Conservation (phyloP, 2,797 vertebrate species). For the Sebastes flavidus region DNA sequence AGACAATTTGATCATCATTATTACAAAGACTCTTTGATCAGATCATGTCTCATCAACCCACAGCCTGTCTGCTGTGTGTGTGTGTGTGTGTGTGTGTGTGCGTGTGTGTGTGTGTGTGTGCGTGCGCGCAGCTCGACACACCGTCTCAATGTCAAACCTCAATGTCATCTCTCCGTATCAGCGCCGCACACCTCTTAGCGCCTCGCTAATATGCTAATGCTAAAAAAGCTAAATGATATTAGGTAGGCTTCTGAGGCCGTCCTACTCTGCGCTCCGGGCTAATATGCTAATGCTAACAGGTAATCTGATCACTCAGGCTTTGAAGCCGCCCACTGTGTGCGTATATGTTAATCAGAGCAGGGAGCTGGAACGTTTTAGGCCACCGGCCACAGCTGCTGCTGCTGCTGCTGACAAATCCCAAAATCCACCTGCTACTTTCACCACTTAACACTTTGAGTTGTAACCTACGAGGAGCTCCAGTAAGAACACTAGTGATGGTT, state of each 20-base stretch:
- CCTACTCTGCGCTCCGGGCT: conserved; percentile 57
- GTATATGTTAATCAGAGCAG: conserved; percentile 48
- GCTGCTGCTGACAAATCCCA: background rate
- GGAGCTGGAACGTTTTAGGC: conserved; percentile 27
- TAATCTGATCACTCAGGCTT: conserved; percentile 67
- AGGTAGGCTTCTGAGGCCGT: conserved; percentile 47
- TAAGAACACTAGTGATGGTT: background rate
- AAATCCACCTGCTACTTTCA: conserved; percentile 9
- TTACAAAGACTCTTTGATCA: conserved; percentile 74
- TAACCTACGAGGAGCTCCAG: background rate
- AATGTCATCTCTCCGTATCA: conserved; percentile 59
- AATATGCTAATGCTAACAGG: conserved; percentile 78
- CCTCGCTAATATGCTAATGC: conserved; percentile 51
- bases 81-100: background rate
- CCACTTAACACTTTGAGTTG: background rate
- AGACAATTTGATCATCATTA: conserved; percentile 73
- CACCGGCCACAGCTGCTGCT: conserved; percentile 9
- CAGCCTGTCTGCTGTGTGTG: background rate
- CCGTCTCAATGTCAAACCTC: conserved; percentile 68
- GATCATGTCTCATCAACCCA: conserved; percentile 67
- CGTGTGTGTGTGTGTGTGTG: background rate
- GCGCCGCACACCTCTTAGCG: conserved; percentile 38
- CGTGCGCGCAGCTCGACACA: background rate
- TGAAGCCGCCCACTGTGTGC: conserved; percentile 47
- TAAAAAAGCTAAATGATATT: conserved; percentile 61